Evolutionary conservation across 2,797 vertebrate species (phyloP), one percentile per base, ranked within the genome.

Genomic region (Fistularia commersonii): DNA sequence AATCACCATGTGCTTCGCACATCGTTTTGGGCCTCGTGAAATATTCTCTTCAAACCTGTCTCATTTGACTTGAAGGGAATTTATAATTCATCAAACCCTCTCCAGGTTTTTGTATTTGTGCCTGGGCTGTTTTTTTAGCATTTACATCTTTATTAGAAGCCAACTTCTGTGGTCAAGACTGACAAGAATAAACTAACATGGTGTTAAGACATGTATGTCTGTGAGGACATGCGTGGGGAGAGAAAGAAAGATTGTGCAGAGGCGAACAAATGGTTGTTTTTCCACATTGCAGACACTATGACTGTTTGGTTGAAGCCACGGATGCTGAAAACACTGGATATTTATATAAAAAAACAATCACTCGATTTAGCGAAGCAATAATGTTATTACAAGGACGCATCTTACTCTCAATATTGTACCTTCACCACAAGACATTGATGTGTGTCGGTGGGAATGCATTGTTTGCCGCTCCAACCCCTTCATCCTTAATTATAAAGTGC

Each of bases 401-500:
- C 71, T 79, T 47, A 61, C 50, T 56, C 61, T 48, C 51, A 47
- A 45, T 64, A 42, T 68, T 76, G 63, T 72, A 57, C 51, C 54
- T 70, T 60, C 52, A 69, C 52, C 47, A 48, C 15, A 63, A 57
- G 57, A 73, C 73, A 55, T 9, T 70, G 74, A 78, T 43, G 42
- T 42, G 41, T 74, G 73, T 74, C 69, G 53, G 66, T 56, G 74
- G 64, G 76, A 81, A 70, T 65, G 65, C 54, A 74, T 79, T 84
- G 83, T 86, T 88, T 83, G 73, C 66, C 57, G 46, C 58, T 56
- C 32, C 13, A 54, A 64, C 67, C 69, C 67, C 53, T 86, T 23
- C 72, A 80, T 87, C 76, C 81, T 76, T 87, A 85, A 89, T 90
- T 87, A 90, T 81, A 77, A 88, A 85, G 86, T 66, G 82, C 76